phyloP scores from a whole-genome alignment of 1,140 invertebrate genomes.

The Eriocheir sinensis region DNA sequence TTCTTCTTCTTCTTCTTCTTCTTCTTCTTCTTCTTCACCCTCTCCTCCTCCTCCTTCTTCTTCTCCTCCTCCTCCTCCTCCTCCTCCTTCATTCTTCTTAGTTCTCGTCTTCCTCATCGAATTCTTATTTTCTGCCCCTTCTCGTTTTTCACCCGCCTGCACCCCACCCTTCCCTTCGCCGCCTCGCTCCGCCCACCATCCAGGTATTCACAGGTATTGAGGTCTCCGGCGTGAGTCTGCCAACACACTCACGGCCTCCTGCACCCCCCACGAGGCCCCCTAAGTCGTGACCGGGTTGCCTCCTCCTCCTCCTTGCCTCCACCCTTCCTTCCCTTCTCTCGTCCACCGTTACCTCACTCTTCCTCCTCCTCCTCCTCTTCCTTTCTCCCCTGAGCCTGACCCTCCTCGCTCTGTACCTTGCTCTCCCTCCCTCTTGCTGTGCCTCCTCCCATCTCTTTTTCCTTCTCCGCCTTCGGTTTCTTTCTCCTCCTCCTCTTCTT shows the following conservation, averaged over 20 bases:
- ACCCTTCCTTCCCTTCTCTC: neutral
- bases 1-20: neutral
- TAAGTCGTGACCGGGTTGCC: too few relatives aligned
- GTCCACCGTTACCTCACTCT: neutral
- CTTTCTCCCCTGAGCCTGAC: neutral
- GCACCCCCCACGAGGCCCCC: too few relatives aligned
- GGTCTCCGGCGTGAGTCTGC: neutral
- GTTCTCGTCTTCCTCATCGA: too few relatives aligned
- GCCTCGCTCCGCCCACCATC: neutral
- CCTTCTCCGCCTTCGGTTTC: neutral
- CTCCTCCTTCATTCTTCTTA: too few relatives aligned
- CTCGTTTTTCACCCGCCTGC: neutral
- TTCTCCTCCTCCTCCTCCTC: neutral
- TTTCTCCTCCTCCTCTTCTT: too few relatives aligned
- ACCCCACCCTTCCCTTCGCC: neutral
- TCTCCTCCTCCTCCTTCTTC: neutral
- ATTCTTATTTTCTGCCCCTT: neutral
- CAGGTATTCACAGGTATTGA: neutral
- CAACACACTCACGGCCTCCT: neutral
- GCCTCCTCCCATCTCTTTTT: neutral
- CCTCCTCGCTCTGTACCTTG: neutral
- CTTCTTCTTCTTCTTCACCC: neutral
- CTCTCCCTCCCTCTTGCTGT: too few relatives aligned
- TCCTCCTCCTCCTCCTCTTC: neutral
- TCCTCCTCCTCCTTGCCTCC: neutral